These are phyloP conservation scores for Microcebus jonahi DNA, from an alignment of 2,113 vertebrate genomes.

Conservation along the genomic window DNA sequence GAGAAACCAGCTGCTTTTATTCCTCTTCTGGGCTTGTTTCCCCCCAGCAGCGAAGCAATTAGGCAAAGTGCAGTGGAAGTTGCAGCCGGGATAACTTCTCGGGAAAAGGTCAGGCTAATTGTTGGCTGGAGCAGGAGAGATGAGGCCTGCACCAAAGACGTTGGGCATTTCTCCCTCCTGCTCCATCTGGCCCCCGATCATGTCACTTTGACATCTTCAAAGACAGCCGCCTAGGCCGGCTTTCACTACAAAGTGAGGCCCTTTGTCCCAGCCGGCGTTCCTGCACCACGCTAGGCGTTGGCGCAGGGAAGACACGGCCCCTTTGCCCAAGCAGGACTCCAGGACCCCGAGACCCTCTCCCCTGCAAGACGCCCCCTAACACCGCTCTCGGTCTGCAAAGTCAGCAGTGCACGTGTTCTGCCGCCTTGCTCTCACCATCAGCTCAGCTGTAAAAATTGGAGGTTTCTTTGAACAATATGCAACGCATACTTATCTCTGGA, in stretches of 20 bases:
- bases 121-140: constrained; percentile 21
- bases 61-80: constrained; percentile 56
- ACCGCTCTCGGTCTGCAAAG: background rate
- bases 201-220: constrained; percentile 36
- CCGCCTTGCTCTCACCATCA: background rate
- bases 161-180: background rate
- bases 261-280: background rate
- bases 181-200: background rate
- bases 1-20: constrained; percentile 64
- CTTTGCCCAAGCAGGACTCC: background rate
- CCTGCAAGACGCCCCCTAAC: background rate
- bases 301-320: background rate
- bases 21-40: constrained; percentile 49
- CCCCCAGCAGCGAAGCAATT: constrained; percentile 54
- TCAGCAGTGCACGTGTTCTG: background rate
- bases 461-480: background rate
- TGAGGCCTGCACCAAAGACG: background rate
- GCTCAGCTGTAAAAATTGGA: background rate
- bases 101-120: constrained; percentile 61
- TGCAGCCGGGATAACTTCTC: constrained; percentile 53
- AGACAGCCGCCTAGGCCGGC: background rate
- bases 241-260: background rate
- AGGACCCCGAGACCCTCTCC: no score
- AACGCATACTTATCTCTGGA: background rate
- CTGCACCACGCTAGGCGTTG: background rate